Percentiles rank a stretch among this genome's conserved stretches.
phyloP scores from a whole-genome alignment of 2,797 vertebrate genomes.

The Cyprinodon diabolis region DNA sequence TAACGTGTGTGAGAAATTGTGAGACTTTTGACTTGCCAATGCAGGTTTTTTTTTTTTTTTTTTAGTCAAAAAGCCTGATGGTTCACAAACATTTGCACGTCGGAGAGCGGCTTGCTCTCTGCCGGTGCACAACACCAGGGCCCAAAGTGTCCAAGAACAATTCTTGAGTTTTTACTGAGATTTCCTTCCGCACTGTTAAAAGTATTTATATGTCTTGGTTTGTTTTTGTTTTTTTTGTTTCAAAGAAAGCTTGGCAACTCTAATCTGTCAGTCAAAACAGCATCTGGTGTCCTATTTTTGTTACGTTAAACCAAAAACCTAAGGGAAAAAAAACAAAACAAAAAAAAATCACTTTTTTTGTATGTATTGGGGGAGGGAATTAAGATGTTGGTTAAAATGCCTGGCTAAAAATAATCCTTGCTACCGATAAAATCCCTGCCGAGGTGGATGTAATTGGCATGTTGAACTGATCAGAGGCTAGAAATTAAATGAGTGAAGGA shows the following conservation, averaged over 20 bases:
- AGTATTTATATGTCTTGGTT: conserved; percentile 4
- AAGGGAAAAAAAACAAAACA: not conserved
- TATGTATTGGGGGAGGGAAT: not conserved
- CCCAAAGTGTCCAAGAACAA: conserved; percentile 41
- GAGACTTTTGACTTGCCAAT: conserved; percentile 35
- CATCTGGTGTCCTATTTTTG: conserved; percentile 12
- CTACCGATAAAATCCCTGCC: conserved; percentile 14
- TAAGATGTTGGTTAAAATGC: conserved; percentile 16
- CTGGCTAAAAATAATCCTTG: not conserved
- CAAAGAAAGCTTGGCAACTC: conserved; percentile 59
- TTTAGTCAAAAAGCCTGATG: not conserved
- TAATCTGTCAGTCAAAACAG: conserved; percentile 48
- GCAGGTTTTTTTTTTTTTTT: conserved; percentile 36
- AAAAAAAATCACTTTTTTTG: not conserved
- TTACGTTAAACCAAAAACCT: not conserved
- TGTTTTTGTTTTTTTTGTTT: not conserved
- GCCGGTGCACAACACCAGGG: conserved; percentile 28
- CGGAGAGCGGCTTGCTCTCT: conserved; percentile 72
- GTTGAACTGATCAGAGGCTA: not conserved
- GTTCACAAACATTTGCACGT: conserved; percentile 27
- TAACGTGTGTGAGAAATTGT: conserved; percentile 47
- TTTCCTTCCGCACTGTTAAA: conserved; percentile 36
- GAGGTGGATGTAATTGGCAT: conserved; percentile 9
- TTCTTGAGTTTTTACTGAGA: conserved; percentile 37
- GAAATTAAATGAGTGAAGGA: conserved; percentile 26